phyloP scores from a whole-genome alignment of 2,797 vertebrate genomes.

The Falco biarmicus region DNA sequence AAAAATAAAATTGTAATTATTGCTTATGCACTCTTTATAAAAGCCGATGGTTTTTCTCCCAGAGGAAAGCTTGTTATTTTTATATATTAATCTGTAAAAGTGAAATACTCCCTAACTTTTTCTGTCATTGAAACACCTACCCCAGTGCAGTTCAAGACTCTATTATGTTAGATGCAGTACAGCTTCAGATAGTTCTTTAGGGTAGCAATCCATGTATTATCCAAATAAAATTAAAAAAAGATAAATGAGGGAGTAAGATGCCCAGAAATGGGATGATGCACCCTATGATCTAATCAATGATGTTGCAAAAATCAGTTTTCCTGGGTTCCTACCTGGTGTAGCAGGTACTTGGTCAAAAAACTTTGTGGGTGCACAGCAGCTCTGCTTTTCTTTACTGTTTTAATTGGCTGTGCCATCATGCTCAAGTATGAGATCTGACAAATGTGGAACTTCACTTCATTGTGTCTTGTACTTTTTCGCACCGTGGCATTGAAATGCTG shows the following conservation, averaged over 20 bases:
- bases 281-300: neutral
- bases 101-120: neutral
- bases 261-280: neutral
- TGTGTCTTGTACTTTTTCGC: neutral
- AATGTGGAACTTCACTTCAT: neutral
- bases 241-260: neutral
- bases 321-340: neutral
- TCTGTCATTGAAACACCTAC: neutral
- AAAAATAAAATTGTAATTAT: slow-evolving; percentile 47
- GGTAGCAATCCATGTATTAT: neutral
- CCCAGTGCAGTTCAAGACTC: neutral
- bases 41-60: neutral
- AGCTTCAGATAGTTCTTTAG: neutral
- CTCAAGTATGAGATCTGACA: neutral
- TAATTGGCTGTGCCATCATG: neutral
- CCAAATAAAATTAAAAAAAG: neutral
- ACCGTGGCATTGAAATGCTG: neutral
- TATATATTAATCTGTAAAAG: neutral
- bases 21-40: neutral
- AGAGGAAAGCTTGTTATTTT: neutral
- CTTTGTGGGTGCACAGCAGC: neutral
- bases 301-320: neutral
- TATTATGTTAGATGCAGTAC: neutral
- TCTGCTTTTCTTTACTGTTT: neutral
- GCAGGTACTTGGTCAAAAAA: neutral